Evolutionary conservation across 1,140 invertebrate genomes (phyloP).

Genomic region (Philotrypesis tridentata): DNA sequence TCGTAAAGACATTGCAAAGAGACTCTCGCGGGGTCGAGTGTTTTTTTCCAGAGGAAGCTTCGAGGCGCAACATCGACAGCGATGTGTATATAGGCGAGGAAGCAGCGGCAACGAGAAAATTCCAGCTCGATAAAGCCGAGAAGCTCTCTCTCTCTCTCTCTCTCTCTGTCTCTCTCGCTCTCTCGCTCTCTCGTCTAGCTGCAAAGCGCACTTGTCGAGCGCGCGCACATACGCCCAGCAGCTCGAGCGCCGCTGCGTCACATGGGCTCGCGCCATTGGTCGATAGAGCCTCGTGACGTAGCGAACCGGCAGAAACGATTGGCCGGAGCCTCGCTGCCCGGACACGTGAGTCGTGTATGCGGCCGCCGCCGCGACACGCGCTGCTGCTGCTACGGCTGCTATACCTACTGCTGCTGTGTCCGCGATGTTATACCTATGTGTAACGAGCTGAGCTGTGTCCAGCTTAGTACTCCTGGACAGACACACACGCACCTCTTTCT

Average conservation of each 20-base stretch:
- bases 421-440: not conserved
- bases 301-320: conserved; percentile 60
- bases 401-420: not conserved
- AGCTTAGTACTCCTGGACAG: not conserved
- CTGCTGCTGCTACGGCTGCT: too few relatives aligned
- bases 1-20: too few relatives aligned
- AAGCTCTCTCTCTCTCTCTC: too few relatives aligned
- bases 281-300: conserved; percentile 73
- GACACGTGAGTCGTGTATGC: conserved; percentile 73
- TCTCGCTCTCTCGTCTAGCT: too few relatives aligned
- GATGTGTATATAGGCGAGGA: too few relatives aligned
- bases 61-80: not conserved
- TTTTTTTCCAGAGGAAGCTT: not conserved
- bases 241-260: conserved; percentile 68
- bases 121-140: not conserved
- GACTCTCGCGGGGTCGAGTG: too few relatives aligned
- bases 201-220: not conserved
- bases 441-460: not conserved
- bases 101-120: conserved; percentile 12
- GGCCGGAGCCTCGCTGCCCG: conserved; percentile 63
- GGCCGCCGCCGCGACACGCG: conserved; percentile 49
- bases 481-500: not conserved
- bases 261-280: conserved; percentile 72
- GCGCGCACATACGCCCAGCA: not conserved
- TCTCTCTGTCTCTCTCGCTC: too few relatives aligned